Conservation (phyloP, 2,888 invertebrate species). For the Eilema sororculum region DNA sequence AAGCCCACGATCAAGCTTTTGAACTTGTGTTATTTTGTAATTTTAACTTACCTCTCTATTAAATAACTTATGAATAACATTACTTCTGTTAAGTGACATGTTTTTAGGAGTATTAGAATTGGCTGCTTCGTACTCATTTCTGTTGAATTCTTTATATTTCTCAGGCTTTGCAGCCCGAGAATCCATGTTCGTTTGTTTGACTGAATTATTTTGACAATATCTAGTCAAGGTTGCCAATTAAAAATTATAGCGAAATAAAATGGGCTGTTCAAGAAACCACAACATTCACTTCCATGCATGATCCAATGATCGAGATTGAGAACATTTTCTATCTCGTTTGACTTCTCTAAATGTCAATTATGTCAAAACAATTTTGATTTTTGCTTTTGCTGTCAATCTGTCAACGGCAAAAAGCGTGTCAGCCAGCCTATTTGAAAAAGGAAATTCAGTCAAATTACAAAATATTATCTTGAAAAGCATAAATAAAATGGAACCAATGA, state of each 20-base stretch:
- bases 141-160: constrained; percentile 65
- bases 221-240: constrained; percentile 60
- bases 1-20: constrained; percentile 53
- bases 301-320: not conserved
- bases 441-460: constrained; percentile 21
- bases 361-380: constrained; percentile 30
- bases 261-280: not conserved
- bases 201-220: constrained; percentile 71
- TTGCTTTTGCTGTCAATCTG: constrained; percentile 17
- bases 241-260: constrained; percentile 32
- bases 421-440: constrained; percentile 34
- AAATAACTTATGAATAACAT: constrained; percentile 85
- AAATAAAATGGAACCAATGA: constrained; percentile 93
- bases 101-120: constrained; percentile 63
- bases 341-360: not conserved
- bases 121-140: constrained; percentile 67
- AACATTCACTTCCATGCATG: not conserved
- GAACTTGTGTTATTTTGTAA: constrained; percentile 45
- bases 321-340: constrained; percentile 6
- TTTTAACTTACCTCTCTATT: constrained; percentile 87
- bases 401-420: constrained; percentile 36
- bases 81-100: constrained; percentile 66
- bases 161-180: constrained; percentile 72
- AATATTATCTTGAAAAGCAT: constrained; percentile 10
- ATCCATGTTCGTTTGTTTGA: constrained; percentile 86